Evolutionary conservation across 2,113 vertebrate species (phyloP), one percentile per base, ranked within the genome.

Genomic region (Microcebus griseorufus): DNA sequence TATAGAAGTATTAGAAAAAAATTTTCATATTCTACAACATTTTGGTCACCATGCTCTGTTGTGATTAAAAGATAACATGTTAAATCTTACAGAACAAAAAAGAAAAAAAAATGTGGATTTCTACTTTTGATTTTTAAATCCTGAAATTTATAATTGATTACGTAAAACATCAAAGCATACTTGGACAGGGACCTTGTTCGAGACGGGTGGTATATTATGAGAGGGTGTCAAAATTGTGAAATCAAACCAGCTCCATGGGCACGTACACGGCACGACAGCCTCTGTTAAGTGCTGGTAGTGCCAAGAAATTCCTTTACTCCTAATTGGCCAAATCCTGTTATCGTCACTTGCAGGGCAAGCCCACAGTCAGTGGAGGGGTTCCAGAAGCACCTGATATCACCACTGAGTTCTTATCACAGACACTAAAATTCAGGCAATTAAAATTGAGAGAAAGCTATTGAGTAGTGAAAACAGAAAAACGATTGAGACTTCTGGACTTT

Each of bases 81-180:
- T 65, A 65, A 96, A 37, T 75, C 55, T 83, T 69, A 65, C 5
- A 80, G 60, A 93, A 93, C 65, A 72, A 45, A 94, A 95, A 78
- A 62, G 23, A 51, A 91, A 29, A 75, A 75, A 92, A 51, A 4
- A n/a, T 22, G 13, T 75, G 17, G 29, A 29, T 84, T 92, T 75
- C 17, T 55, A 67, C 78, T 88, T 94, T 45, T 51, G 48, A 78
- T 62, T 62, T 88, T 95, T 94, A 81, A 95, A 80, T 86, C 34
- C 34, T 72, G 62, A 42, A 17, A 72, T 67, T 69, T 88, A 37
- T 10, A 62, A 27, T 12, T 86, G 58, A 75, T 42, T 48, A 18
- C 20, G 70, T 37, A 69, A 78, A 79, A 72, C 32, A 91, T 80
- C 75, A 86, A 93, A 93, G 48, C 62, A 55, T 39, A 11, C 72